These are phyloP conservation scores for Polydrusus pterygomalis DNA, from an alignment of 2,888 invertebrate species.

Conservation along the genomic window DNA sequence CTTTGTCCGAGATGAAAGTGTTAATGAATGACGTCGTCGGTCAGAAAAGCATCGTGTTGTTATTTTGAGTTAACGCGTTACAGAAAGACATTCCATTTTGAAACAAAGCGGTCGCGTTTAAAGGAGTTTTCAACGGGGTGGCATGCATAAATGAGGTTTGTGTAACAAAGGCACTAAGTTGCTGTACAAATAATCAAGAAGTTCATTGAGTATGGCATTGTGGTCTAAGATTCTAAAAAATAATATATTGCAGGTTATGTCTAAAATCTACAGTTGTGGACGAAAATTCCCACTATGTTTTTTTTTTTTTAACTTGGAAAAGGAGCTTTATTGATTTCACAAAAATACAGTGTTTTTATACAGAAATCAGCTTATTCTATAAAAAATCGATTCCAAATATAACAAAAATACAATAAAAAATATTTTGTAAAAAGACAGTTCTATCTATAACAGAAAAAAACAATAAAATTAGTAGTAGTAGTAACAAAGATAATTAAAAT, in stretches of 20 bases:
- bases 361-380: no score
- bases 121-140: conserved; percentile 43
- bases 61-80: conserved; percentile 53
- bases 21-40: conserved; percentile 47
- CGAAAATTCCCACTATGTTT: no score
- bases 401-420: no score
- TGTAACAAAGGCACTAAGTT: conserved; percentile 48
- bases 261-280: not conserved
- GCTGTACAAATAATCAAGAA: conserved; percentile 40
- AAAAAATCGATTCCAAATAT: no score
- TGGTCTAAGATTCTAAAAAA: no score
- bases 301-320: no score
- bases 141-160: conserved; percentile 38
- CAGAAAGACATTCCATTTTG: conserved; percentile 41
- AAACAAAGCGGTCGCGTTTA: conserved; percentile 50
- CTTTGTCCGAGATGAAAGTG: conserved; percentile 48
- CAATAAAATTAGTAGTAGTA: no score
- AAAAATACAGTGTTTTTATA: no score
- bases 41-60: conserved; percentile 49
- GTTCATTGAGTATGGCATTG: not conserved
- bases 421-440: no score
- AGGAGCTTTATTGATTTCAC: no score
- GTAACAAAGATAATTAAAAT: no score
- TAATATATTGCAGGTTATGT: not conserved
- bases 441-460: no score